Evolutionary conservation across 2,888 invertebrate species (phyloP).

Genomic region (Lumbricus terrestris): DNA sequence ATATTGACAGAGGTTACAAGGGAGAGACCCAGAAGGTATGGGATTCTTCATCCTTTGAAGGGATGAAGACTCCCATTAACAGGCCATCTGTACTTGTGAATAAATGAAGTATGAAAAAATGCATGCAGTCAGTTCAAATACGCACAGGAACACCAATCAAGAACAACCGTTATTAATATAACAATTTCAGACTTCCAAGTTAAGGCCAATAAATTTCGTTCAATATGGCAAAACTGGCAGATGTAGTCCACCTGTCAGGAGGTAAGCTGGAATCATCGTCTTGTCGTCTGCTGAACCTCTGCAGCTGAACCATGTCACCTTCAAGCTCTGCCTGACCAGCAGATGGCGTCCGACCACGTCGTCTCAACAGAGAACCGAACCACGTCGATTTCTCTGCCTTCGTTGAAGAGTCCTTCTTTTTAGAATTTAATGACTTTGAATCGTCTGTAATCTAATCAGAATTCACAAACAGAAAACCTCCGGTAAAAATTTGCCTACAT

Average conservation of each 20-base stretch:
- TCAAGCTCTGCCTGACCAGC: neutral
- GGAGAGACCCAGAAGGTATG: no score
- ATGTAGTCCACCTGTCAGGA: neutral
- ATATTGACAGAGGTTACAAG: no score
- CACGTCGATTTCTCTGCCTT: neutral
- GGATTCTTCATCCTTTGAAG: no score
- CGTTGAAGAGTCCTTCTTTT: neutral
- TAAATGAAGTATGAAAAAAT: no score
- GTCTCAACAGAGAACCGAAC: neutral
- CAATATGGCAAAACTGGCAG: neutral
- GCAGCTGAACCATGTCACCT: conserved; percentile 3
- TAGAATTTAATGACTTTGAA: neutral
- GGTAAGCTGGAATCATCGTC: conserved; percentile 6
- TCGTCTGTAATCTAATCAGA: neutral
- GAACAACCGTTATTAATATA: no score
- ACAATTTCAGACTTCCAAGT: no score
- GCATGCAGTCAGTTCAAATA: no score
- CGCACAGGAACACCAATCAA: no score
- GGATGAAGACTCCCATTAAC: no score
- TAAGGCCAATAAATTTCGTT: neutral
- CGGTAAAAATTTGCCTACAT: neutral
- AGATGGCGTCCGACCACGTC: neutral
- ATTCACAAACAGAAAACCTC: neutral
- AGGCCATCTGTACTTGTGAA: no score
- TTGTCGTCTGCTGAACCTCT: neutral